Base-by-base conservation (phyloP, 2,797 vertebrate species). In the Remorina albescens region DNA sequence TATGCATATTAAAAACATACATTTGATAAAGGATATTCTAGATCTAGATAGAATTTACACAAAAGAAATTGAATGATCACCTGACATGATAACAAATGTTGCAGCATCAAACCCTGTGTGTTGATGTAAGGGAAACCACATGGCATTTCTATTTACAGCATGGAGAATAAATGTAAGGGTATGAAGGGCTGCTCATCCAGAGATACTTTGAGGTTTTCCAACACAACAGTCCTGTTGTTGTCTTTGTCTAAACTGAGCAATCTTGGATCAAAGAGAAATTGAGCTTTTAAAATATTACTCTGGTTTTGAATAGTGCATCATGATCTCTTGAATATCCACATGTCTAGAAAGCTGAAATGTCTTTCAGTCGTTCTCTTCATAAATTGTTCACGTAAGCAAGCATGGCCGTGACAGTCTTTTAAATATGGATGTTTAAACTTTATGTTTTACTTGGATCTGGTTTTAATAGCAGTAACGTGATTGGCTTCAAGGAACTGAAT, bases 381-480 rank as follows among this genome's bases (percentile, higher is more conserved):
- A 42, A 4, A 46, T 36, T 69, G 25, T 61, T 58, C 15, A 58
- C 26, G 26, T 34, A 51, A 36, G 12, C 16, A 28, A n/a, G n/a
- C 64, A 41, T 50, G 13, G 25, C 15, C 10, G 1, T 44, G 23
- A 55, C 13, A 41, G 62, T 39, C 23, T 61, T 76, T 39, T 56
- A 30, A 55, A 60, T 32, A 37, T 62, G n/a, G n/a, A 57, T 72
- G 16, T 60, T 57, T 49, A 51, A 60, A 21, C 60, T 71, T 63
- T 25, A 13, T 81, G 72, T 85, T 89, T 79, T 66, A 71, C 76
- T 82, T 84, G 54, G 65, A 58, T 80, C 26, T 55, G 51, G 51
- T 79, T 86, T 84, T 74, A 37, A 67, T 60, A 73, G 67, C 26
- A 6, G 51, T 58, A 18, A 74, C 74, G 54, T 81, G 74, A 82